A percentile compares a stretch with the other conserved stretches of the same genome.
phyloP scores from a whole-genome alignment of 2,888 invertebrate species.

The Drosophila yooni region DNA sequence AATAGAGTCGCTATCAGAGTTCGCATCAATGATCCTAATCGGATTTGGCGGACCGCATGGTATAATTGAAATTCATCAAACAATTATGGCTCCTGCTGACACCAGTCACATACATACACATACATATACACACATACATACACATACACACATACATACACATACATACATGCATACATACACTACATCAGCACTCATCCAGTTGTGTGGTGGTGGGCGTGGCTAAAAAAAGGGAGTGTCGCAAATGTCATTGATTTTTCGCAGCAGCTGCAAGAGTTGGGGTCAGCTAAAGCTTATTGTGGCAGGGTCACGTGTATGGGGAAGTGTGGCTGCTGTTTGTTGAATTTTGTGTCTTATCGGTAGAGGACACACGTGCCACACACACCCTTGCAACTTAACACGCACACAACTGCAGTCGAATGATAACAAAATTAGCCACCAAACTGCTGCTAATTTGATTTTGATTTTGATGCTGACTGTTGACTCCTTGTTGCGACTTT shows the following conservation, averaged over 20 bases:
- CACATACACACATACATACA: too few relatives aligned
- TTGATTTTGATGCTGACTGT: conserved; percentile 65
- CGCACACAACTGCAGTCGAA: conserved; percentile 41
- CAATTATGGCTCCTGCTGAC: conserved; percentile 9
- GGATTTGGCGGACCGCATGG: conserved; percentile 15
- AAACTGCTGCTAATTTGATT: conserved; percentile 81
- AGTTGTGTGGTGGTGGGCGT: conserved; percentile 22
- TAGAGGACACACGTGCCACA: conserved; percentile 58
- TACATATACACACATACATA: background rate
- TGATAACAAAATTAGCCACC: conserved; percentile 77
- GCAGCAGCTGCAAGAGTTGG: conserved; percentile 12
- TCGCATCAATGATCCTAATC: conserved; percentile 22
- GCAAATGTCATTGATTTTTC: conserved; percentile 42
- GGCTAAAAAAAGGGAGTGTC: conserved; percentile 39
- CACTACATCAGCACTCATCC: conserved; percentile 1
- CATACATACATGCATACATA: background rate
- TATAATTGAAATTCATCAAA: conserved; percentile 53
- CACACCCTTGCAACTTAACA: background rate
- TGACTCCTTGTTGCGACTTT: conserved; percentile 38
- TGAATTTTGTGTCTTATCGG: conserved; percentile 54
- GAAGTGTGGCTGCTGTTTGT: conserved; percentile 62
- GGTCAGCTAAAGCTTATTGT: conserved; percentile 31
- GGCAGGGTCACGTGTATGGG: conserved; percentile 65
- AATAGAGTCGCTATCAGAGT: conserved; percentile 18
- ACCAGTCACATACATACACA: conserved; percentile 4